Evolutionary conservation across 2,888 invertebrate species (phyloP).

Genomic region (Drosophila putrida): DNA sequence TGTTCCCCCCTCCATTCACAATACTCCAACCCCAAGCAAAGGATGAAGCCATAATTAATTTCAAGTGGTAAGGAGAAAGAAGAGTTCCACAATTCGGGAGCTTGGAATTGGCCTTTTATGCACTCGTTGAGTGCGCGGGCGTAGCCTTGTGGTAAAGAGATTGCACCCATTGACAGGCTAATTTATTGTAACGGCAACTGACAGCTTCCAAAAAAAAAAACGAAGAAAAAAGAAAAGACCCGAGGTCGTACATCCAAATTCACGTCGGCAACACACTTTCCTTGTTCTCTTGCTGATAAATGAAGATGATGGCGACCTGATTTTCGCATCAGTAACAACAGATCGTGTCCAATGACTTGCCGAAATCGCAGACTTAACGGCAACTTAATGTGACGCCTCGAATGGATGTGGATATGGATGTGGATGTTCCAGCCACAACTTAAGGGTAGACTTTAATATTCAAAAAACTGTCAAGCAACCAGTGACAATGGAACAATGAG

Average conservation of each 20-base stretch:
- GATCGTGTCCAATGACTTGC: conserved; percentile 56
- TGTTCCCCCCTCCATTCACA: not conserved
- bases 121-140: conserved; percentile 41
- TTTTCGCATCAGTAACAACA: conserved; percentile 32
- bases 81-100: conserved; percentile 6
- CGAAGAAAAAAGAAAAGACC: not conserved
- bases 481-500: conserved; percentile 15
- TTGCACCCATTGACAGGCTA: conserved; percentile 63
- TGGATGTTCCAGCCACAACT: conserved; percentile 16
- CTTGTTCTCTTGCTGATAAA: conserved; percentile 66
- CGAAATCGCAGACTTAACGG: conserved; percentile 71
- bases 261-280: conserved; percentile 50
- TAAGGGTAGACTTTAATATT: conserved; percentile 40
- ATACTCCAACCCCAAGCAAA: conserved; percentile 27
- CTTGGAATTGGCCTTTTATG: conserved; percentile 1
- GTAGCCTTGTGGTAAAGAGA: conserved; percentile 32
- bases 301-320: conserved; percentile 66
- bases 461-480: conserved; percentile 17
- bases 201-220: conserved; percentile 33
- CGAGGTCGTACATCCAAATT: conserved; percentile 3
- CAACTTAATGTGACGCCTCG: conserved; percentile 63
- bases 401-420: conserved; percentile 22
- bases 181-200: conserved; percentile 80
- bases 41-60: conserved; percentile 68
- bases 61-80: conserved; percentile 20